Evolutionary conservation across 2,113 vertebrate genomes (phyloP).

Genomic region (Tretioscincus oriximinensis): DNA sequence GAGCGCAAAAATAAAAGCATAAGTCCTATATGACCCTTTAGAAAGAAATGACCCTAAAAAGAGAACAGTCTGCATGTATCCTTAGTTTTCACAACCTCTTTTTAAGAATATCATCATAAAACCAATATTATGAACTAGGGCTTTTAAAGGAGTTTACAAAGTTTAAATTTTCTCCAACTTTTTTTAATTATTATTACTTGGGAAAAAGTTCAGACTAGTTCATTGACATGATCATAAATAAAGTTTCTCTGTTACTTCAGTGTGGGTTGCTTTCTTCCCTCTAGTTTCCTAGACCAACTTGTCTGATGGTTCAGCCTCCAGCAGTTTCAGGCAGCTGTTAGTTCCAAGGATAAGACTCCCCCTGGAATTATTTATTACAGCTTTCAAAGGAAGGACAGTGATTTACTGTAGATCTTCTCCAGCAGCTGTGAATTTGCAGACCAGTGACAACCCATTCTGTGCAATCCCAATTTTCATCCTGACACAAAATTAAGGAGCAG

Average conservation of each 20-base stretch:
- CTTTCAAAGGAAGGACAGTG: slow-evolving; percentile 59
- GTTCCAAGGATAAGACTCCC: slow-evolving; percentile 51
- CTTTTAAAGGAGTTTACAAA: neutral
- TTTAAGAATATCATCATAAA: neutral
- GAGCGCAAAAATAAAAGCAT: no score
- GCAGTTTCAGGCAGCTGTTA: slow-evolving; percentile 57
- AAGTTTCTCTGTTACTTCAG: slow-evolving; percentile 49
- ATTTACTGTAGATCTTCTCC: slow-evolving; percentile 54
- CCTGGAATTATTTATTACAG: slow-evolving; percentile 69
- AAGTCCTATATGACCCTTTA: no score
- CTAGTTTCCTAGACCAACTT: slow-evolving; percentile 39
- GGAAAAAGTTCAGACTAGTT: slow-evolving; percentile 41
- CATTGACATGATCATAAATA: slow-evolving; percentile 40
- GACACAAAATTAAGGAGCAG: slow-evolving; percentile 44
- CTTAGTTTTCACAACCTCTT: neutral
- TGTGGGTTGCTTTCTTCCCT: slow-evolving; percentile 47
- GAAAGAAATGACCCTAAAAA: no score
- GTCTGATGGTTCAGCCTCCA: slow-evolving; percentile 42
- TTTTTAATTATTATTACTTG: neutral
- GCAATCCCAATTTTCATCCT: slow-evolving; percentile 53
- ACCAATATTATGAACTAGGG: neutral
- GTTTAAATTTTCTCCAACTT: neutral
- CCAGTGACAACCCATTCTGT: neutral
- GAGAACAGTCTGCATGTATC: no score
- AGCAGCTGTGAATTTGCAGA: slow-evolving; percentile 60